phyloP scores from a whole-genome alignment of 2,113 vertebrate species.

The Chaetops frenatus region DNA sequence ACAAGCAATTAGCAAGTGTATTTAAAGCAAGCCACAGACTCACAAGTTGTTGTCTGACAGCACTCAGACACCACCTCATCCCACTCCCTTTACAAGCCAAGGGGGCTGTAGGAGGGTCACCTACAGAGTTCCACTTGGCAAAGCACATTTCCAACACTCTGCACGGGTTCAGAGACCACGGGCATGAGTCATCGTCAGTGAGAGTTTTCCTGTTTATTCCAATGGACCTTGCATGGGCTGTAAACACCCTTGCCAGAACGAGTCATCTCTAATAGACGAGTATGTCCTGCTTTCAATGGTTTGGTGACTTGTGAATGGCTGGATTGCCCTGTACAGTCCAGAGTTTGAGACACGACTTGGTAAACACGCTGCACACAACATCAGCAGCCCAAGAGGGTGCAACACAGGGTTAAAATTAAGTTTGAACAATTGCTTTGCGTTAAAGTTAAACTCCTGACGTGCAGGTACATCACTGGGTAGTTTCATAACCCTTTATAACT shows the following conservation, averaged over 20 bases:
- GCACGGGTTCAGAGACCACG: background rate
- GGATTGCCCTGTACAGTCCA: background rate
- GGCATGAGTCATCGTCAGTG: background rate
- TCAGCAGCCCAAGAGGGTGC: background rate
- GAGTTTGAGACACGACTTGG: background rate
- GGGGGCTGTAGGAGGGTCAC: background rate
- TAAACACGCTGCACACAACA: rapidly evolving
- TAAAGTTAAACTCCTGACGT: background rate
- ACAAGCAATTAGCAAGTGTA: background rate
- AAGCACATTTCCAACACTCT: background rate
- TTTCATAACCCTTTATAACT: background rate
- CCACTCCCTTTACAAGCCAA: background rate
- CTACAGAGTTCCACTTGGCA: background rate
- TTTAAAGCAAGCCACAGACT: background rate
- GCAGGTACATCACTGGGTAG: background rate
- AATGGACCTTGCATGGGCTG: background rate
- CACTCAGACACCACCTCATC: background rate
- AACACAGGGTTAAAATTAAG: background rate
- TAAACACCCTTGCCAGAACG: background rate
- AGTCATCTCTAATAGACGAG: background rate
- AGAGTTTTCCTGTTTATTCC: background rate
- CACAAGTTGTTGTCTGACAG: background rate
- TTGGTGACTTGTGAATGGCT: background rate
- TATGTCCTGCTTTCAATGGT: background rate
- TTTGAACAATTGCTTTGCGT: background rate